These are phyloP conservation scores for Chloroceryle inda DNA, from an alignment of 2,797 vertebrate species.

Conservation along the genomic window DNA sequence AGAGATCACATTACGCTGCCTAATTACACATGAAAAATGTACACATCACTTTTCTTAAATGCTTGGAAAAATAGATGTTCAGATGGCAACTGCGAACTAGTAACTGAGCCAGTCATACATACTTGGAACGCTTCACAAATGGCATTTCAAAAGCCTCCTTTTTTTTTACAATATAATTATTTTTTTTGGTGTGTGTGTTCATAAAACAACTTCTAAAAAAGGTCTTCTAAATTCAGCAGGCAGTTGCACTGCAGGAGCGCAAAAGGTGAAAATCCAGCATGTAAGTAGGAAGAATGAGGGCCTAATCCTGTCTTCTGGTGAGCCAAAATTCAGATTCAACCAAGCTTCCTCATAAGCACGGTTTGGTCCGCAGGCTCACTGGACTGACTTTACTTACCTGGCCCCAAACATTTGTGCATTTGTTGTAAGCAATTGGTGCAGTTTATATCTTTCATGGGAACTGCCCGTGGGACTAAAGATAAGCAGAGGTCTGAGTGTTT, in stretches of 20 bases:
- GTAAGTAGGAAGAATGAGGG: not conserved
- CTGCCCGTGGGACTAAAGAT: not conserved
- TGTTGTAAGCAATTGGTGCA: not conserved
- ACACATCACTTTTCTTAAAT: constrained; percentile 76
- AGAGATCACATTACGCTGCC: constrained; percentile 88
- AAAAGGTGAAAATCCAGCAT: not conserved
- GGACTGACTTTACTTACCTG: not conserved
- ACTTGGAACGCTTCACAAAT: constrained; percentile 59
- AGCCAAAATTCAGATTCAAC: not conserved
- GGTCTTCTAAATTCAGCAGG: constrained; percentile 53
- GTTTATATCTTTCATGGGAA: not conserved
- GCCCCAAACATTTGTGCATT: not conserved
- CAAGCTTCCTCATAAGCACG: not conserved
- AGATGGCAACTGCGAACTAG: constrained; percentile 63
- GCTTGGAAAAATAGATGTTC: constrained; percentile 82
- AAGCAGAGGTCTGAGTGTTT: not conserved
- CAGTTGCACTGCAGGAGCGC: not conserved
- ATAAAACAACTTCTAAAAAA: constrained; percentile 40
- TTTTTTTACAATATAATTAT: not conserved
- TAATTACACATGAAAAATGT: constrained; percentile 90
- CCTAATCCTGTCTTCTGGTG: not conserved
- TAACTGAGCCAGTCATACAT: constrained; percentile 8
- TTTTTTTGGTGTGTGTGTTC: not conserved
- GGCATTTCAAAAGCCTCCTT: constrained; percentile 48
- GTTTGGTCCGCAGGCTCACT: not conserved